Evolutionary conservation across 2,797 vertebrate species (phyloP).

Genomic region (Channallabes apus): DNA sequence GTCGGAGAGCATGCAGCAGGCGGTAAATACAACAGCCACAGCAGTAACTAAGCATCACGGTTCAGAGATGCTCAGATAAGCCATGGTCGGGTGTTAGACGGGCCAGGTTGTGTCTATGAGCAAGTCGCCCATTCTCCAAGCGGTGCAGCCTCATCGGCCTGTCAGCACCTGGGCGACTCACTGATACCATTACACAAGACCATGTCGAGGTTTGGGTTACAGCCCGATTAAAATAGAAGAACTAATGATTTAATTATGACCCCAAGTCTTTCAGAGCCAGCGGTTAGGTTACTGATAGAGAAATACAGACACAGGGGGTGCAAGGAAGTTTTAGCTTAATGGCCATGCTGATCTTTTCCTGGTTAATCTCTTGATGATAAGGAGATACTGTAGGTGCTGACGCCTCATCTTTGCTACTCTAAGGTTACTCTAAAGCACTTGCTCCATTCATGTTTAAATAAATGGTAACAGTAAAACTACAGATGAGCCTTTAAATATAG

Average conservation of each 20-base stretch:
- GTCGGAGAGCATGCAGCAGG: conserved; percentile 28
- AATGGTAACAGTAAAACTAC: background rate
- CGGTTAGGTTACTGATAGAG: conserved; percentile 85
- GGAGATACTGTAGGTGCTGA: conserved; percentile 7
- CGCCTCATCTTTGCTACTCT: background rate
- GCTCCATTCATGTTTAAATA: background rate
- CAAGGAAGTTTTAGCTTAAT: conserved; percentile 45
- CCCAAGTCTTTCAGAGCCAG: conserved; percentile 82
- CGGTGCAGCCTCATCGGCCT: conserved; percentile 75
- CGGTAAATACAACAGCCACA: conserved; percentile 68
- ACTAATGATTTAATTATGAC: conserved; percentile 98
- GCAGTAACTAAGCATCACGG: conserved; percentile 72
- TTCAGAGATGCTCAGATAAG: conserved; percentile 72
- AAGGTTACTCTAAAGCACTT: background rate
- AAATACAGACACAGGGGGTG: conserved; percentile 60
- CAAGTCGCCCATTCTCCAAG: conserved; percentile 68
- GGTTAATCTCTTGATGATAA: conserved; percentile 30
- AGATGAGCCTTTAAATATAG: background rate
- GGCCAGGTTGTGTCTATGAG: conserved; percentile 59
- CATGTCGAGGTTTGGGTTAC: conserved; percentile 82
- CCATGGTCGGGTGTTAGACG: conserved; percentile 70
- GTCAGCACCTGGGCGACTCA: conserved; percentile 67
- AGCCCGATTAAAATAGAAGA: conserved; percentile 78
- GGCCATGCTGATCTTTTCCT: conserved; percentile 33
- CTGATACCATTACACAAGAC: conserved; percentile 68